Percentiles rank a stretch among this genome's conserved stretches.
These are phyloP conservation scores for Hylaeus volcanicus DNA, from an alignment of 1,140 invertebrate species.

Conservation along the genomic window DNA sequence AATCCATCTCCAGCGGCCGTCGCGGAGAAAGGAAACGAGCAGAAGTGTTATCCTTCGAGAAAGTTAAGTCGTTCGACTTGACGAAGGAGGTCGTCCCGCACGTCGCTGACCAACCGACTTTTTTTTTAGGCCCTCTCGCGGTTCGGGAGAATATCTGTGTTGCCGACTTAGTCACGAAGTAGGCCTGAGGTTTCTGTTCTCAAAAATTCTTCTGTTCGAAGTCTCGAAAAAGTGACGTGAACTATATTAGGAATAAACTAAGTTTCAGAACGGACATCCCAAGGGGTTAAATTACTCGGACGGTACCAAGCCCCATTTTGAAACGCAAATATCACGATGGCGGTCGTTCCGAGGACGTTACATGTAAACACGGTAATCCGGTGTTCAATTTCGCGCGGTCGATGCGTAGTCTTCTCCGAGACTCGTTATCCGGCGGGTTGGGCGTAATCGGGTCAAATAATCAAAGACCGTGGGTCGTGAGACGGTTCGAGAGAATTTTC, in stretches of 20 bases:
- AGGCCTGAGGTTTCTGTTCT: too few relatives aligned
- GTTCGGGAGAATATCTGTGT: neutral
- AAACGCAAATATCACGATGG: neutral
- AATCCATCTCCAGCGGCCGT: slow-evolving; percentile 27
- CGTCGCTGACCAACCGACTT: neutral
- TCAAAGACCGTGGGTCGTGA: neutral
- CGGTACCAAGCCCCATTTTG: too few relatives aligned
- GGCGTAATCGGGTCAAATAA: slow-evolving; percentile 30
- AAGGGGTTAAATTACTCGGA: too few relatives aligned
- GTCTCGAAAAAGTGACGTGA: too few relatives aligned
- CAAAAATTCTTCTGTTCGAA: too few relatives aligned
- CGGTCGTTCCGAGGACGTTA: neutral
- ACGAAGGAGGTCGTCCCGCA: slow-evolving; percentile 25
- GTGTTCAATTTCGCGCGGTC: neutral
- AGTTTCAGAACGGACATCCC: too few relatives aligned
- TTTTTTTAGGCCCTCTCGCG: neutral
- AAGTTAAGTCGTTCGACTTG: slow-evolving; percentile 34
- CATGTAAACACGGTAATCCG: slow-evolving; percentile 9
- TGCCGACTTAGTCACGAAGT: too few relatives aligned
- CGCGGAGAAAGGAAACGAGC: slow-evolving; percentile 19
- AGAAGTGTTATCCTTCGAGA: slow-evolving; percentile 46
- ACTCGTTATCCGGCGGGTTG: neutral
- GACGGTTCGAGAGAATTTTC: slow-evolving; percentile 12
- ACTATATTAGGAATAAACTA: too few relatives aligned
- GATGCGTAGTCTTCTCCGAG: neutral